Evolutionary conservation across 2,113 vertebrate genomes (phyloP).

Genomic region (Sinocyclocheilus anophthalmus): DNA sequence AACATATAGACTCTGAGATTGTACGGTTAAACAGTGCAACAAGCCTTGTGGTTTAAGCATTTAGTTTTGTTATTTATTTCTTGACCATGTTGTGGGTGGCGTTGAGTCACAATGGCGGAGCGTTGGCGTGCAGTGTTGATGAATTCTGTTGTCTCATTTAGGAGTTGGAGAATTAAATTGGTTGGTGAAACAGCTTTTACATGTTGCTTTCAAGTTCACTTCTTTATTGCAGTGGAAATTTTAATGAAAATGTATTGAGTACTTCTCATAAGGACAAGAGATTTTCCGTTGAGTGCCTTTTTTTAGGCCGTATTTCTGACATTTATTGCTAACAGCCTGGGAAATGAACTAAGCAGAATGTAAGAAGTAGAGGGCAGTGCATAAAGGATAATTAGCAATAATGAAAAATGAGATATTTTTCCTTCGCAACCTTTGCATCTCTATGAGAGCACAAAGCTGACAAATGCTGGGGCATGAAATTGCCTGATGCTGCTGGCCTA

Average conservation of each 20-base stretch:
- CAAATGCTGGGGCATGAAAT: conserved; percentile 53
- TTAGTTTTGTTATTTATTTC: conserved; percentile 2
- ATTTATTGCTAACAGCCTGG: conserved; percentile 23
- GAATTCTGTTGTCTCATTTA: conserved; percentile 21
- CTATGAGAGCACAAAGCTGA: conserved; percentile 38
- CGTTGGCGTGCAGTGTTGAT: background rate
- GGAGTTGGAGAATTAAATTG: background rate
- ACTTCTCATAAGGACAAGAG: background rate
- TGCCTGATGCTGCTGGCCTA: conserved; percentile 46
- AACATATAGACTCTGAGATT: background rate
- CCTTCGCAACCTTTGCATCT: conserved; percentile 5
- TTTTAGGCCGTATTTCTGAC: background rate
- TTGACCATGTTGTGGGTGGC: background rate
- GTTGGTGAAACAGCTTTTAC: background rate
- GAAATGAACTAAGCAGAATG: background rate
- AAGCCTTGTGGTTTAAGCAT: background rate
- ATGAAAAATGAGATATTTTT: conserved; percentile 3
- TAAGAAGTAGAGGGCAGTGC: background rate
- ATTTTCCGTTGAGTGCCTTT: background rate
- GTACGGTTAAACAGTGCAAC: background rate
- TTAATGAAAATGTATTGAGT: background rate
- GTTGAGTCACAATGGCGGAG: background rate
- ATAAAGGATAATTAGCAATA: conserved; percentile 16
- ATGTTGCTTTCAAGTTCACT: conserved; percentile 18
- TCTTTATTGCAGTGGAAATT: background rate